A percentile compares a stretch with the other conserved stretches of the same genome.
These are phyloP conservation scores for Vesta saturnalis DNA, from an alignment of 2,888 invertebrate genomes.

Conservation along the genomic window DNA sequence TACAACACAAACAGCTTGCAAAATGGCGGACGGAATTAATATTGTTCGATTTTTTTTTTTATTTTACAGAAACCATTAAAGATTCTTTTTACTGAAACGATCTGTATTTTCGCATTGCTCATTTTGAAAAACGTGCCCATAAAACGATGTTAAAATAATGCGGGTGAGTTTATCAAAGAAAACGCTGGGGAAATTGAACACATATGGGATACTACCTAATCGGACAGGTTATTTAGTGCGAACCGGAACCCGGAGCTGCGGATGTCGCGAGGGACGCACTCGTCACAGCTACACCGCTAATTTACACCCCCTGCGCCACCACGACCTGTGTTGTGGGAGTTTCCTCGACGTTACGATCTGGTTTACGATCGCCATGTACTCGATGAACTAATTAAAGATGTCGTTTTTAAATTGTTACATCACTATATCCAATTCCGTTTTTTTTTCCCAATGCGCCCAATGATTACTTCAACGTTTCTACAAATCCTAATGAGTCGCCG, in stretches of 20 bases:
- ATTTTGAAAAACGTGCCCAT: constrained; percentile 19
- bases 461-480: too few species aligned
- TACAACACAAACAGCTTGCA: constrained; percentile 52
- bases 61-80: neutral
- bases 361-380: constrained; percentile 43
- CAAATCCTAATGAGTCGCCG: too few species aligned
- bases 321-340: constrained; percentile 52
- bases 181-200: constrained; percentile 39
- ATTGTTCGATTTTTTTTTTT: constrained; percentile 28
- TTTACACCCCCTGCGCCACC: constrained; percentile 51
- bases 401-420: constrained; percentile 28
- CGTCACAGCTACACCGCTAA: constrained; percentile 55
- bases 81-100: neutral
- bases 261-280: constrained; percentile 56
- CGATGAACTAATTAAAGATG: constrained; percentile 47
- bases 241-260: constrained; percentile 48
- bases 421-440: neutral
- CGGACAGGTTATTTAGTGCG: constrained; percentile 55
- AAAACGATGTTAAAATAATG: constrained; percentile 39
- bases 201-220: constrained; percentile 45
- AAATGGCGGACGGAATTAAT: constrained; percentile 47
- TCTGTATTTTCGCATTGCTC: neutral
- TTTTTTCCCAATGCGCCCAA: neutral
- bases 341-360: constrained; percentile 39
- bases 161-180: constrained; percentile 38